Evolutionary conservation across 2,113 vertebrate genomes (phyloP), one percentile per base, ranked within the genome.

Genomic region (Dipodomys stephensi): DNA sequence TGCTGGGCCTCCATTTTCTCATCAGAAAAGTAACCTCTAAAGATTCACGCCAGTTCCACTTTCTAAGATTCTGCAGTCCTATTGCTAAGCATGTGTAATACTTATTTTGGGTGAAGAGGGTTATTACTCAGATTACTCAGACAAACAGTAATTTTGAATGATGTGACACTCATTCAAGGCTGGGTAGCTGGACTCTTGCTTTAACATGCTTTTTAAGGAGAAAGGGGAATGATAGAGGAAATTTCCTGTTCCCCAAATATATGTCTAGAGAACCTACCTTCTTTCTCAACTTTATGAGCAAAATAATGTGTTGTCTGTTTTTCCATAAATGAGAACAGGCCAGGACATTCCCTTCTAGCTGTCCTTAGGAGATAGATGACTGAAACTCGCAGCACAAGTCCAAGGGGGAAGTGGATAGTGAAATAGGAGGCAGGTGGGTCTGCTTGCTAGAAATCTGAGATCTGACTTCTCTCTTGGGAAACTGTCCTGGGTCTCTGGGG

Each of bases 401-500:
- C 39, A 4, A 57, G 25, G 16, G 19, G 18, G 25, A 69, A 69
- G 49, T 49, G 20, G 60, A 20, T 4, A 22, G 60, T 23, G 62
- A 60, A 57, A 18, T 8, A 25, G 18, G 8, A 25, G 65, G 46
- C 27, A 28, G 7, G 23, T 9, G 53, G 60, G n/a, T 32, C 62
- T 91, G 12, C 46, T 9, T 35, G 23, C 72, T 19, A 49, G 67
- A 22, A 18, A 72, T 23, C 23, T 35, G 57, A 22, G 23, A 72
- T 23, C 23, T 35, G 57, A 16, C 23, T 35, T 82, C 57, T 32
- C 19, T 71, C 39, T 7, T 23, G 15, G 30, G 32, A 35, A 2
- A 1, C 8, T 9, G 0, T 10, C 60, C 13, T 1, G 6, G 69
- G 27, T 7, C 23, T 25, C 35, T 6, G 1, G 5, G 49, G 32